Percentiles rank a stretch among this genome's conserved stretches.
These are phyloP conservation scores for Lithobates pipiens DNA, from an alignment of 2,797 vertebrate genomes.

Conservation along the genomic window DNA sequence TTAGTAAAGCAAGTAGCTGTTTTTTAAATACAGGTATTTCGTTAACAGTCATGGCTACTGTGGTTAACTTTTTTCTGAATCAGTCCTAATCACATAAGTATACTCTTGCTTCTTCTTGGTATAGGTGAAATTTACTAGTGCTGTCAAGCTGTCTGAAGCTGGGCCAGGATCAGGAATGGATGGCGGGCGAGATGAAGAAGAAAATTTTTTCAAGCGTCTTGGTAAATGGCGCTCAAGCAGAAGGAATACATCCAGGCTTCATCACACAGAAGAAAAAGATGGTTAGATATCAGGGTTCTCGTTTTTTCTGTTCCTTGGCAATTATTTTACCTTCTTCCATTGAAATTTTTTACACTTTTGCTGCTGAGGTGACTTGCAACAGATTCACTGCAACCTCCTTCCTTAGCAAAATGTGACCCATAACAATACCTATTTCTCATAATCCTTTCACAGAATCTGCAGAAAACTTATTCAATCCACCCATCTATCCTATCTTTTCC, in stretches of 20 bases:
- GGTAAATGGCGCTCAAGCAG: slow-evolving; percentile 96
- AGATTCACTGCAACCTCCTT: slow-evolving; percentile 53
- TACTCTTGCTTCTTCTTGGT: slow-evolving; percentile 22
- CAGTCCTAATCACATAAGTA: slow-evolving; percentile 4
- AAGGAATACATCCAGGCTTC: slow-evolving; percentile 91
- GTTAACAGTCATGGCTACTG: too few species aligned
- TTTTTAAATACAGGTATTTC: too few species aligned
- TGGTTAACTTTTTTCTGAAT: neutral
- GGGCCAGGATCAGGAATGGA: slow-evolving; percentile 83
- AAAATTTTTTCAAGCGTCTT: slow-evolving; percentile 99
- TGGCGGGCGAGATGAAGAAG: slow-evolving; percentile 94
- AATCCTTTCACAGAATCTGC: slow-evolving; percentile 9
- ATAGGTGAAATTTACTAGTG: slow-evolving; percentile 98
- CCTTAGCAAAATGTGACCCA: slow-evolving; percentile 51
- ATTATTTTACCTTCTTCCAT: slow-evolving; percentile 64
- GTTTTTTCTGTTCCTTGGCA: slow-evolving; percentile 73
- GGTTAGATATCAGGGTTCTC: slow-evolving; percentile 84
- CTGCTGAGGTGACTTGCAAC: slow-evolving; percentile 54
- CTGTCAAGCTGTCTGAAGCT: slow-evolving; percentile 94
- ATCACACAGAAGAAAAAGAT: slow-evolving; percentile 96
- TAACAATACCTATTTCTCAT: slow-evolving; percentile 29
- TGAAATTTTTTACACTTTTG: slow-evolving; percentile 52
- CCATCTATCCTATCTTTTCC: slow-evolving; percentile 17
- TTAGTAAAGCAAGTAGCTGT: too few species aligned
- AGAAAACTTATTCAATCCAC: slow-evolving; percentile 42